These are phyloP conservation scores for Rotaria macrura DNA, from an alignment of 2,888 invertebrate genomes.

Conservation along the genomic window DNA sequence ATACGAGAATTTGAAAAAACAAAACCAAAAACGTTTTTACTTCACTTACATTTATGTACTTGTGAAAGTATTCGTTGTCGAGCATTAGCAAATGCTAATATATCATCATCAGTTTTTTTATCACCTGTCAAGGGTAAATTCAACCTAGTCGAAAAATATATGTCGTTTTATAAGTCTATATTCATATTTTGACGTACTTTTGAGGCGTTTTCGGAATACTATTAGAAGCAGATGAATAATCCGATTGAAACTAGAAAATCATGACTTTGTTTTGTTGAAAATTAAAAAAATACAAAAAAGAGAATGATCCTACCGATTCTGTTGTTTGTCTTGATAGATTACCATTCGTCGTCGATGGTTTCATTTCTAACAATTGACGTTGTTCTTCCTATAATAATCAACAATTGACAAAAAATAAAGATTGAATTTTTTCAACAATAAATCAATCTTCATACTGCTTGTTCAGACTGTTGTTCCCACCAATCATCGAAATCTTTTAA, in stretches of 20 bases:
- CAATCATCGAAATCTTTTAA: conserved; percentile 50
- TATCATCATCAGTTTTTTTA: conserved; percentile 48
- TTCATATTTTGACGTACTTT: background rate
- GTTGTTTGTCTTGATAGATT: background rate
- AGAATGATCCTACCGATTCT: background rate
- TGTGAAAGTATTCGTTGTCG: conserved; percentile 38
- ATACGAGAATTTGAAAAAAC: background rate
- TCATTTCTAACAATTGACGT: conserved; percentile 7
- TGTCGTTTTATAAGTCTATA: too few species aligned
- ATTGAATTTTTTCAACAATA: background rate
- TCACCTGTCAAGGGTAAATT: conserved; percentile 42
- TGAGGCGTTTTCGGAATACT: background rate
- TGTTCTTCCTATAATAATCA: conserved; percentile 25
- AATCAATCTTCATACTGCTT: background rate
- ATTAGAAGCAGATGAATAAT: background rate
- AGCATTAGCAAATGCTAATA: conserved; percentile 48
- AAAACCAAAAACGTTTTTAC: background rate
- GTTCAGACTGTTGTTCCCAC: conserved; percentile 39
- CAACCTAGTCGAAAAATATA: background rate
- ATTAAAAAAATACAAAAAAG: background rate
- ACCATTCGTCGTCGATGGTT: background rate
- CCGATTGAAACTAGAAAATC: background rate
- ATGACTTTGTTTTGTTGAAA: background rate
- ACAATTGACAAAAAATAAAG: too few species aligned
- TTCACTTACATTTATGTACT: conserved; percentile 19